phyloP scores from a whole-genome alignment of 2,113 vertebrate species.

The Abramis brama region DNA sequence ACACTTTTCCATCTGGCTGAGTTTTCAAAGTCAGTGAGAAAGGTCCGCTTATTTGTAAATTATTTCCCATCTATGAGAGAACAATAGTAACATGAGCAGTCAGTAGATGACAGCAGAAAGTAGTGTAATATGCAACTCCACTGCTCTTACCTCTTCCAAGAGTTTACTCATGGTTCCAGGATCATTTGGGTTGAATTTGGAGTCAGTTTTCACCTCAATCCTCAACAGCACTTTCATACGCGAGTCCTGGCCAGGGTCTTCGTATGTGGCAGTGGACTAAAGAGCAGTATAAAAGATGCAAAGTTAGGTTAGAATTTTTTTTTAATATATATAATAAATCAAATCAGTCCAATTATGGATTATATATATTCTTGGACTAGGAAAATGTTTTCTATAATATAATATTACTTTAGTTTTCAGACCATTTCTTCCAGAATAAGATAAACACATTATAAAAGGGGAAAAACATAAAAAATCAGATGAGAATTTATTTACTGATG shows the following conservation, averaged over 20 bases:
- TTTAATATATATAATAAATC: too few species aligned
- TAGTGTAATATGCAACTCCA: background rate
- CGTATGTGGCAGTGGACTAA: background rate
- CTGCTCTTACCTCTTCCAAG: background rate
- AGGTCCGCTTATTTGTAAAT: background rate
- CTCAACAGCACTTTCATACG: background rate
- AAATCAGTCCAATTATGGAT: too few species aligned
- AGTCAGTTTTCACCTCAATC: background rate
- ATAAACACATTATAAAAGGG: too few species aligned
- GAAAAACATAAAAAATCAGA: too few species aligned
- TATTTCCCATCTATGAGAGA: background rate
- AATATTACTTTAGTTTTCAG: too few species aligned
- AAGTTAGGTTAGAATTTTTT: background rate
- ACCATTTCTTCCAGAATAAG: too few species aligned
- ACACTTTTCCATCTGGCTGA: slow-evolving; percentile 11
- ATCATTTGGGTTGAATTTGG: background rate
- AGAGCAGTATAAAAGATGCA: background rate
- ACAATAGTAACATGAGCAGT: background rate
- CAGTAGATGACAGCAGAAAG: background rate
- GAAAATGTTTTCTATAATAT: too few species aligned
- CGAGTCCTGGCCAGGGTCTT: background rate
- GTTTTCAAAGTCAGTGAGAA: background rate
- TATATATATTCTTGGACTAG: too few species aligned
- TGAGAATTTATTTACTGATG: too few species aligned
- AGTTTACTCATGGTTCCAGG: background rate